Evolutionary conservation across 2,797 vertebrate genomes (phyloP), one percentile per base, ranked within the genome.

Genomic region (Ispidina picta): DNA sequence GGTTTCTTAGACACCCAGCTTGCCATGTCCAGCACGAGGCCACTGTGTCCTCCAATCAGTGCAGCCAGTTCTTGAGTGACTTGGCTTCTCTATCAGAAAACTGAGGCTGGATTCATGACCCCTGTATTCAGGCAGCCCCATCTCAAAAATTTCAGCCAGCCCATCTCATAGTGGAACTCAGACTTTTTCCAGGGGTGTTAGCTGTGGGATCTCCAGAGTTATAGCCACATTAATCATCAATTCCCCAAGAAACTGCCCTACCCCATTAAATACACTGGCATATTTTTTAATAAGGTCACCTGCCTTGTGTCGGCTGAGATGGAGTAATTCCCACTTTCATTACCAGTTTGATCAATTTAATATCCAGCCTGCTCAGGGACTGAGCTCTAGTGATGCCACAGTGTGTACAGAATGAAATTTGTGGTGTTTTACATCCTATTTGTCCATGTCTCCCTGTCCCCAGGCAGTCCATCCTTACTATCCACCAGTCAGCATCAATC

Each of bases 281-380:
- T 95, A 95, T 90, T 95, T 95, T 95, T 96, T 96, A 95, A 96
- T 96, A 95, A 96, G 95, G 95, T 96, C 94, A 96, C 92, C 92
- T 87, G 94, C 92, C 95, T 96, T 95, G 95, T 95, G 93, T 96
- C 94, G 0, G 62, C 80, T 92, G 93, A 94, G 93, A 93, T 95
- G 90, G 91, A 94, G 80, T 91, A 95, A 95, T 96, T 96, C 94
- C 94, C 94, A 95, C 80, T 95, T 95, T 96, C 94, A 96, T 96
- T 96, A 96, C 89, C 91, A 93, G 66, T 94, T 93, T 95, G 95
- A 96, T 95, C 95, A 96, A 91, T 95, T 95, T 96, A 96, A 95
- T 95, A 95, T 92, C 92, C 93, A 93, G 37, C 89, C 79, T 94
- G 89, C 92, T 92, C 8, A 2, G 94, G 89, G 92, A 95, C 70